A percentile compares a stretch with the other conserved stretches of the same genome.
These are phyloP conservation scores for Propithecus perrieri DNA, from an alignment of 2,797 vertebrate species.

Conservation along the genomic window DNA sequence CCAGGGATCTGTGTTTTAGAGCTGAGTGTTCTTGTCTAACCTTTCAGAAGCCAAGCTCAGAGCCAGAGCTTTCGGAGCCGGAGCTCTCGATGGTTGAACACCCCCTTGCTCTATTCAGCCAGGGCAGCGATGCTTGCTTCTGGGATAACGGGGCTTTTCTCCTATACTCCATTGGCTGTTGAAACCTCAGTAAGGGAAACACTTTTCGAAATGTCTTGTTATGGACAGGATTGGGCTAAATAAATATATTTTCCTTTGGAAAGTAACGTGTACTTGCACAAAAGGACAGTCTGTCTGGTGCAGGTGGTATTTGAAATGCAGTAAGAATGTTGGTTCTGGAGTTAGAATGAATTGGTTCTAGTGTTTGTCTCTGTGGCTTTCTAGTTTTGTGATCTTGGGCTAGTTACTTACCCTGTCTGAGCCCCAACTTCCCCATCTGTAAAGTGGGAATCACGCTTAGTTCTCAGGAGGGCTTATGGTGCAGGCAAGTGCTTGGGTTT, in stretches of 20 bases:
- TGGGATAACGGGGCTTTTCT: neutral
- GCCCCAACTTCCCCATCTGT: neutral
- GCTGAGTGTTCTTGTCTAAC: neutral
- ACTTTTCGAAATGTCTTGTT: conserved; percentile 19
- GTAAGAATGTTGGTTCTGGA: neutral
- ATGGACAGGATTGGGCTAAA: neutral
- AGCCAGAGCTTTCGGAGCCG: neutral
- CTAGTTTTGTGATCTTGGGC: neutral
- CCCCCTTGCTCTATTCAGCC: neutral
- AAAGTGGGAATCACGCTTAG: neutral
- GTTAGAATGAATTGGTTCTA: neutral
- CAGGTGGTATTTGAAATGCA: neutral
- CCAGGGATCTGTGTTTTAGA: conserved; percentile 34
- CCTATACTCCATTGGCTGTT: neutral
- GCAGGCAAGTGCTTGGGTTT: neutral
- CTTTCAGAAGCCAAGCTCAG: conserved; percentile 29
- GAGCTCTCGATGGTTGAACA: neutral
- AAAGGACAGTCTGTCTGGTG: neutral
- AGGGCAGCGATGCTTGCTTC: neutral
- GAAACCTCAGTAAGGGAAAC: neutral
- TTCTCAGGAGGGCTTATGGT: neutral
- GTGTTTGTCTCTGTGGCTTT: neutral
- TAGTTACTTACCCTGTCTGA: neutral
- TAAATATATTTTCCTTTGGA: conserved; percentile 20
- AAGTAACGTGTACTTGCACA: neutral